Percentiles rank a stretch among this genome's conserved stretches.
These are phyloP conservation scores for Limanda limanda DNA, from an alignment of 2,113 vertebrate genomes.

Conservation along the genomic window DNA sequence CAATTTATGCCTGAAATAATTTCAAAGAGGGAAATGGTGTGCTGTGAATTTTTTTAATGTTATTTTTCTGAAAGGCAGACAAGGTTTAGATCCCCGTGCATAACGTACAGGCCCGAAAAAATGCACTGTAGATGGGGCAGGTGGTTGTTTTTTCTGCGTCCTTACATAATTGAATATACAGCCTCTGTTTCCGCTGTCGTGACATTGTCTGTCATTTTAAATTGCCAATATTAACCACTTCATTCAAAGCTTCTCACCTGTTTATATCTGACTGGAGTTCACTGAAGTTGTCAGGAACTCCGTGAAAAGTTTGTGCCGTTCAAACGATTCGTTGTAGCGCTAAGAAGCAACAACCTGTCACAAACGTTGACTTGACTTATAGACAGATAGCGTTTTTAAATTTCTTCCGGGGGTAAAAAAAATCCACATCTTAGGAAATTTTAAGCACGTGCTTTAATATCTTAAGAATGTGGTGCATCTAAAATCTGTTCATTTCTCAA, in stretches of 20 bases:
- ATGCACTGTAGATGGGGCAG: slow-evolving; percentile 20
- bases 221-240: slow-evolving; percentile 14
- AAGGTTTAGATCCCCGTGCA: slow-evolving; percentile 28
- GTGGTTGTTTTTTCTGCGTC: slow-evolving; percentile 5
- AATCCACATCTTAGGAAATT: not conserved
- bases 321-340: not conserved
- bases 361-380: not conserved
- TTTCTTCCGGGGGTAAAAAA: slow-evolving; percentile 9
- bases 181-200: slow-evolving; percentile 12
- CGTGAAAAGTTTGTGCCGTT: slow-evolving; percentile 20
- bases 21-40: slow-evolving; percentile 56
- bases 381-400: slow-evolving; percentile 1
- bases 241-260: not conserved
- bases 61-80: slow-evolving; percentile 22
- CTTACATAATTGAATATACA: slow-evolving; percentile 13
- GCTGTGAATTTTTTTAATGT: slow-evolving; percentile 62
- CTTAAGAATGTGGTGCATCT: slow-evolving; percentile 9
- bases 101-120: slow-evolving; percentile 12
- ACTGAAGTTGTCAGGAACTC: slow-evolving; percentile 3
- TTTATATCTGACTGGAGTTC: slow-evolving; percentile 12
- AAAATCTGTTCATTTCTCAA: slow-evolving; percentile 31
- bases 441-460: slow-evolving; percentile 1
- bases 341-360: slow-evolving; percentile 6
- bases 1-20: slow-evolving; percentile 33
- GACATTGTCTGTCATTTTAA: slow-evolving; percentile 8